Conservation (phyloP, 2,888 invertebrate genomes). For the Sphinx pinastri region DNA sequence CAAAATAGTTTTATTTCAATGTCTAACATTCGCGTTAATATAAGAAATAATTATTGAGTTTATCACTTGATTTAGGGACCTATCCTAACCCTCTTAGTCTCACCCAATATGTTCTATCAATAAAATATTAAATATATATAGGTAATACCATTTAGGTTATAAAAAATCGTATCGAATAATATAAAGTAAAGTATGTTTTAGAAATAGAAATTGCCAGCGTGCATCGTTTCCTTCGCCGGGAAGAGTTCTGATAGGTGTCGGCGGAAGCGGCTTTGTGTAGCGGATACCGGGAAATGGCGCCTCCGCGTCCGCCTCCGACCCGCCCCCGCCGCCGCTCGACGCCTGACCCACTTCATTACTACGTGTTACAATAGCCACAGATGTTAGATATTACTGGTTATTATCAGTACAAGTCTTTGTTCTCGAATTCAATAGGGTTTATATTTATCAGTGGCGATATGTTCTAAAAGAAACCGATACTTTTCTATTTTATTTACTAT, state of each 20-base stretch:
- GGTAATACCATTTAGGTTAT: not conserved
- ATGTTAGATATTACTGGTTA: not conserved
- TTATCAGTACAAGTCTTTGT: not conserved
- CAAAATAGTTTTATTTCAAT: too few relatives aligned
- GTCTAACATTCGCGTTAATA: too few relatives aligned
- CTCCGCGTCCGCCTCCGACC: conserved; percentile 21
- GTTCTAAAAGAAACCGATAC: too few relatives aligned
- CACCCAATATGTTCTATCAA: too few relatives aligned
- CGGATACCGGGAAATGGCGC: conserved; percentile 17
- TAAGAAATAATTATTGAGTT: too few relatives aligned
- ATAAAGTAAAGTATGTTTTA: not conserved
- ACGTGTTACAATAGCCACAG: not conserved
- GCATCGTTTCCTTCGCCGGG: conserved; percentile 4
- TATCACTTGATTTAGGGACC: too few relatives aligned
- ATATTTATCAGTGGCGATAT: too few relatives aligned
- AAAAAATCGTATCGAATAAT: not conserved
- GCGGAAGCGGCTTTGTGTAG: conserved; percentile 20
- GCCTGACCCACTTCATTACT: conserved; percentile 7
- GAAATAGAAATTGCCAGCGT: not conserved
- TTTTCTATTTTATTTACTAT: too few relatives aligned
- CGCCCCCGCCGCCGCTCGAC: conserved; percentile 2
- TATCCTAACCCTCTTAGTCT: too few relatives aligned
- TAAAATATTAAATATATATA: too few relatives aligned
- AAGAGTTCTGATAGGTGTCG: conserved; percentile 16
- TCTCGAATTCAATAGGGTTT: not conserved